Base-by-base conservation (phyloP, 2,797 vertebrate species). In the Rachycentron canadum region DNA sequence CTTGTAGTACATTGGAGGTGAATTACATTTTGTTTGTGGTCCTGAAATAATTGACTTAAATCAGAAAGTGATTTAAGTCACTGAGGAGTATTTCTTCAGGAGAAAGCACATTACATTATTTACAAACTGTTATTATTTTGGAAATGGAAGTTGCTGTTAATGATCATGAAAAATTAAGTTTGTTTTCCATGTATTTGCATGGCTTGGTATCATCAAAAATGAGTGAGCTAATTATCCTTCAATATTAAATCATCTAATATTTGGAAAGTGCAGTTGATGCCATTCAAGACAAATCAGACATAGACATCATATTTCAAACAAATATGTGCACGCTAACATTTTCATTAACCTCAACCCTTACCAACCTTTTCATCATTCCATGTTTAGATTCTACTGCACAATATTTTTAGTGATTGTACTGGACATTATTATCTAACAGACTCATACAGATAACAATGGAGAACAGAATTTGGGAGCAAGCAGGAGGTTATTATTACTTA, bases 371-470 rank as follows among this genome's bases (percentile, higher is more conserved):
- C 49, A 41, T 52, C 28, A 58, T 12, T 66, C 2, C 25, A 25
- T n/a, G 17, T 71, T 72, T 7, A n/a, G 45, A 41, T 30, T 61
- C 34, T 16, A 71, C 57, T 32, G 16, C 28, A 61, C 25, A 28
- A 36, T n/a, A 26, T 60, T 19, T 7, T 16, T 13, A 25, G 2
- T 36, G 30, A 57, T 21, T 11, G 50, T 30, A 52, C 26, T 53
- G 58, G n/a, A 68, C 57, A 34, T 61, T 36, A 68, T 36, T 62
- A 32, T 25, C 26, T 53, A 56, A 65, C 23, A 66, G 16, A 47
- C 25, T 7, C 32, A 62, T 17, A 34, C 25, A 69, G 40, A 30
- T 45, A 26, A 56, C 40, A 21, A 58, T 17, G 6, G 26, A 52
- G 7, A 45, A 47, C 10, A 50, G 17, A 21, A 21, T 12, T n/a